phyloP scores from a whole-genome alignment of 2,113 vertebrate genomes.

The Scytalopus superciliaris region DNA sequence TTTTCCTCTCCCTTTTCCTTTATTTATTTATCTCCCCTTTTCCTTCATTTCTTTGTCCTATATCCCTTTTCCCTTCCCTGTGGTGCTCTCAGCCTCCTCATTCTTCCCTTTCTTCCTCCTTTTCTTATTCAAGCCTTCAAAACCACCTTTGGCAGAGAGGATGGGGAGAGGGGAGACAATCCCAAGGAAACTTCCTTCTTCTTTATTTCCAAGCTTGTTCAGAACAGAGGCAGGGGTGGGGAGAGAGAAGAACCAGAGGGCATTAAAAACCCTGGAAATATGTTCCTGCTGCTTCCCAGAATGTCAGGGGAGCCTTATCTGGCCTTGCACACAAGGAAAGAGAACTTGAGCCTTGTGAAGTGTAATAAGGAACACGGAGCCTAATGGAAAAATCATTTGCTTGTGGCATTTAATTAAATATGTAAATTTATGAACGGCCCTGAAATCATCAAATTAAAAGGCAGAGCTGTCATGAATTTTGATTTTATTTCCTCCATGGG shows the following conservation, averaged over 20 bases:
- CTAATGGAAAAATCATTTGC: conserved; percentile 64
- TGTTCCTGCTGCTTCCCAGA: conserved; percentile 5
- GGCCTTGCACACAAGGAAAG: conserved; percentile 38
- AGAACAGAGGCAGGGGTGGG: background rate
- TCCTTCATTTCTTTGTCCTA: background rate
- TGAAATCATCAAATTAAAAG: conserved; percentile 56
- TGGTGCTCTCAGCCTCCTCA: background rate
- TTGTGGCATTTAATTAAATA: conserved; percentile 71
- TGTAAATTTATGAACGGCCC: conserved; percentile 65
- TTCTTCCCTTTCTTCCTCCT: background rate
- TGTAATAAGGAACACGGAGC: background rate
- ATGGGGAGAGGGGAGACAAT: background rate
- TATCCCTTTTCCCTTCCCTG: background rate
- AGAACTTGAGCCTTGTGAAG: conserved; percentile 1
- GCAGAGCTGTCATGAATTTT: conserved; percentile 47
- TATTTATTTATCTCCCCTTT: background rate
- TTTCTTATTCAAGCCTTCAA: background rate
- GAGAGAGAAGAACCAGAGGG: background rate
- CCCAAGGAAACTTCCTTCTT: background rate
- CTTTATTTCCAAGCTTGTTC: background rate
- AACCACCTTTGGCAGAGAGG: background rate
- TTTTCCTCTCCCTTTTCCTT: too few relatives aligned
- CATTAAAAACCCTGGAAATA: background rate
- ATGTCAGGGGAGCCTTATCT: conserved; percentile 64
- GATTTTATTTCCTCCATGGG: conserved; percentile 21